Conservation (phyloP, 2,888 invertebrate genomes). For the Agrotis puta region DNA sequence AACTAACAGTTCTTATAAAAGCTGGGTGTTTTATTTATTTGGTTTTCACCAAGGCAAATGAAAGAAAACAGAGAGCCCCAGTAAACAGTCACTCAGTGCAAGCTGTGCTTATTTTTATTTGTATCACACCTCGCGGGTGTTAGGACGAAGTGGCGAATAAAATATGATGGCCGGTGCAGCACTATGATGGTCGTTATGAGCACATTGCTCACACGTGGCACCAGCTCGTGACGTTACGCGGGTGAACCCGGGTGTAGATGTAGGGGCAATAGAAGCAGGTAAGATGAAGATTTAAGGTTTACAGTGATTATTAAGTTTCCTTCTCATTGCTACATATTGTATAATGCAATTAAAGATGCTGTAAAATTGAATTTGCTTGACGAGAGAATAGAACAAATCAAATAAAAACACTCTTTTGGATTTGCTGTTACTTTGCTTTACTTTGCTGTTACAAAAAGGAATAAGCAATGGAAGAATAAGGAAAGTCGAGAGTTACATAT, state of each 20-base stretch:
- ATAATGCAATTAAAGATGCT: too few relatives aligned
- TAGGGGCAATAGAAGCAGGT: background rate
- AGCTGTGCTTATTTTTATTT: constrained; percentile 39
- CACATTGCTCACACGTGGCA: constrained; percentile 36
- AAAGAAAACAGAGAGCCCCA: constrained; percentile 8
- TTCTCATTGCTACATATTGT: too few relatives aligned
- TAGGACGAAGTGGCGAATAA: constrained; percentile 19
- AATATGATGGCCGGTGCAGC: constrained; percentile 35
- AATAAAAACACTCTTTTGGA: background rate
- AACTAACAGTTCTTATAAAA: background rate
- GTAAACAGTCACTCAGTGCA: constrained; percentile 1
- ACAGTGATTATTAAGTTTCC: too few relatives aligned
- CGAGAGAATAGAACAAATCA: too few relatives aligned
- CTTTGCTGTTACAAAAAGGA: background rate
- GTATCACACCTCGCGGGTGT: constrained; percentile 18
- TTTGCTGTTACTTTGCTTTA: too few relatives aligned
- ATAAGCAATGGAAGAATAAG: background rate
- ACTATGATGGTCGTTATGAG: constrained; percentile 31
- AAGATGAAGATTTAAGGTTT: too few relatives aligned
- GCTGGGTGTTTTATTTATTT: background rate
- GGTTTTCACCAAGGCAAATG: constrained; percentile 1
- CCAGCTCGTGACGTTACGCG: constrained; percentile 6
- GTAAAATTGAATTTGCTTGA: too few relatives aligned
- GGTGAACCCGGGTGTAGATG: background rate
- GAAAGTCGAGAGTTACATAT: background rate